Evolutionary conservation across 2,888 invertebrate species (phyloP).

Genomic region (Agriopis marginaria): DNA sequence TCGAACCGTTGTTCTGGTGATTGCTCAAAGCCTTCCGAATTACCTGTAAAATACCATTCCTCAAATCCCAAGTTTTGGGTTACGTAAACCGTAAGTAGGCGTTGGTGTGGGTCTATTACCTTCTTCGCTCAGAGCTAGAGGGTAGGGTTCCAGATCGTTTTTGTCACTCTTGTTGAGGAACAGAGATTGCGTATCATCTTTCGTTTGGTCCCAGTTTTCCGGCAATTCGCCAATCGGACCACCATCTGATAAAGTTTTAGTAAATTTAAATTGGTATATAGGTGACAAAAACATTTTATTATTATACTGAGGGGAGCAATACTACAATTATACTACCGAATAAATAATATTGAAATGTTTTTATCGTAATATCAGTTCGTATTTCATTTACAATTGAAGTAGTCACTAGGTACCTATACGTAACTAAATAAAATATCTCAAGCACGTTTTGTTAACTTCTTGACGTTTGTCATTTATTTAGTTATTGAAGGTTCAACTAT

Average conservation of each 20-base stretch:
- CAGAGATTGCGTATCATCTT: constrained; percentile 82
- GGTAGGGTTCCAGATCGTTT: constrained; percentile 84
- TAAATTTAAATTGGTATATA: constrained; percentile 8
- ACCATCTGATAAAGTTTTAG: constrained; percentile 64
- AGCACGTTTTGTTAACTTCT: not conserved
- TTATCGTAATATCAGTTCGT: not conserved
- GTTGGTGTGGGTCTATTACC: constrained; percentile 58
- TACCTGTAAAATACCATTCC: constrained; percentile 62
- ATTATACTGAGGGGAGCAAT: not conserved
- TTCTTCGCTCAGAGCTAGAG: constrained; percentile 84
- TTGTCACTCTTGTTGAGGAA: constrained; percentile 85
- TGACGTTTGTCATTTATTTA: not conserved
- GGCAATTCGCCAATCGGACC: constrained; percentile 80
- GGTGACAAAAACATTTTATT: constrained; percentile 1
- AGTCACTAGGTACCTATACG: not conserved
- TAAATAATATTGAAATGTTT: not conserved
- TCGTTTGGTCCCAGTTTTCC: constrained; percentile 85
- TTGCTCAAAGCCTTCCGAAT: constrained; percentile 77
- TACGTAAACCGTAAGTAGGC: constrained; percentile 12
- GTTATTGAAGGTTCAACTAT: not conserved
- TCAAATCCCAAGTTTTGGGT: constrained; percentile 8
- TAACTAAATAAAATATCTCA: too few species aligned
- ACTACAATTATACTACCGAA: not conserved
- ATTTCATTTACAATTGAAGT: not conserved
- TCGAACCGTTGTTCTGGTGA: constrained; percentile 76